Base-by-base conservation (phyloP, 2,888 invertebrate species). In the Zaprionus obscuricornis region DNA sequence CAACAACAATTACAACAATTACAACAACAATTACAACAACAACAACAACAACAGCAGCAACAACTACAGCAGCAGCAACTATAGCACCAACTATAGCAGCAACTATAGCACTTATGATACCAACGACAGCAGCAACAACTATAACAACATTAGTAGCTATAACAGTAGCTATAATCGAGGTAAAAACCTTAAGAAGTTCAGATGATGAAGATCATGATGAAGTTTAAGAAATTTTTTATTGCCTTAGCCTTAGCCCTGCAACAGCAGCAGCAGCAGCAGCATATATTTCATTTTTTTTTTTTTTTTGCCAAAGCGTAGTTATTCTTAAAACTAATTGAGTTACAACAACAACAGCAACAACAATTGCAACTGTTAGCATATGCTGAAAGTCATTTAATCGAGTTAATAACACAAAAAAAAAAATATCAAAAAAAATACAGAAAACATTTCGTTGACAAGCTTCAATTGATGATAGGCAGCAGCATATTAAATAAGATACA, bases 161-260 rank as follows among this genome's bases (percentile, higher is more conserved):
- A 67, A 51, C 60, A 63, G 51, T 57, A 57, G 49, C 54, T 71
- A 69, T 58, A 79, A 82, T 66, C 79, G 70, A 88, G 88, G 87
- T 88, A 88, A 84, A 58, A 34, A 17, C 20, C 43, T 39, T 24
- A 31, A 17, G 20, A 29, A 33, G 36, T 36, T 37, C 37, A 29
- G 22, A 57, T 47, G 55, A 50, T 45, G 51, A 58, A 37, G 10
- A n/a, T n/a, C n/a, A n/a, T n/a, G n/a, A n/a, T n/a, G n/a, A n/a
- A n/a, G n/a, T n/a, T n/a, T n/a, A n/a, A n/a, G n/a, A n/a, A n/a
- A n/a, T n/a, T n/a, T n/a, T n/a, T n/a, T n/a, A n/a, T n/a, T n/a
- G n/a, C n/a, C n/a, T n/a, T n/a, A n/a, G n/a, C n/a, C n/a, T n/a
- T n/a, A n/a, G n/a, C n/a, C n/a, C 14, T 49, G 17, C 39, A 10